phyloP scores from a whole-genome alignment of 2,113 vertebrate species.

The Eupsittula cactorum region DNA sequence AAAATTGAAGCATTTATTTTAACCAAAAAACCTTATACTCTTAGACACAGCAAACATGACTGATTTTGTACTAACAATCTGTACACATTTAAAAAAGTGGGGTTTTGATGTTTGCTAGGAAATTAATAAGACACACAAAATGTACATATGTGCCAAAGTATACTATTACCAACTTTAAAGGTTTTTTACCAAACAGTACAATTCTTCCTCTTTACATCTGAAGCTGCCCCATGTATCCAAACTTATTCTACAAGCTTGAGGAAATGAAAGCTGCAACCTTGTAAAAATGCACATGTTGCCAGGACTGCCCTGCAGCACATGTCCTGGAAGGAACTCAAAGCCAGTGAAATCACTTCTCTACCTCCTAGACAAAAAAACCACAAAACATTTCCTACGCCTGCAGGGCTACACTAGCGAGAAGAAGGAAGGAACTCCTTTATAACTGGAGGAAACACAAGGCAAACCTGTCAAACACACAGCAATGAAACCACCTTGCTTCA shows the following conservation, averaged over 20 bases:
- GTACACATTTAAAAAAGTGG: neutral
- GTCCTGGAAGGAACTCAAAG: neutral
- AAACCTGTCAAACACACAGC: neutral
- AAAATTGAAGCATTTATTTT: neutral
- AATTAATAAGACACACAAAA: neutral
- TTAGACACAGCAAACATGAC: neutral
- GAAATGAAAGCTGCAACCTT: neutral
- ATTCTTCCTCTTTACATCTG: neutral
- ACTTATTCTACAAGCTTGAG: neutral
- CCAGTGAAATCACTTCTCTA: neutral
- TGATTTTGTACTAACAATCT: neutral
- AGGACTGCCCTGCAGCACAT: neutral
- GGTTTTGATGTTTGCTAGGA: neutral
- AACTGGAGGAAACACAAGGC: neutral
- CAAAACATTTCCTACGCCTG: neutral
- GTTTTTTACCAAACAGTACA: neutral
- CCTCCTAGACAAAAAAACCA: neutral
- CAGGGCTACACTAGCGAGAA: neutral
- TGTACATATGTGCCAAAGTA: neutral
- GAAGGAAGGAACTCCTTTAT: neutral
- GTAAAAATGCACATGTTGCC: neutral
- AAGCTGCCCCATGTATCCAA: neutral
- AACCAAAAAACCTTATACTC: neutral
- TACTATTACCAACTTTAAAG: neutral
- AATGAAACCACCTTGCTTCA: neutral